Evolutionary conservation across 2,797 vertebrate species (phyloP), one percentile per base, ranked within the genome.

Genomic region (Sebastes elongatus): DNA sequence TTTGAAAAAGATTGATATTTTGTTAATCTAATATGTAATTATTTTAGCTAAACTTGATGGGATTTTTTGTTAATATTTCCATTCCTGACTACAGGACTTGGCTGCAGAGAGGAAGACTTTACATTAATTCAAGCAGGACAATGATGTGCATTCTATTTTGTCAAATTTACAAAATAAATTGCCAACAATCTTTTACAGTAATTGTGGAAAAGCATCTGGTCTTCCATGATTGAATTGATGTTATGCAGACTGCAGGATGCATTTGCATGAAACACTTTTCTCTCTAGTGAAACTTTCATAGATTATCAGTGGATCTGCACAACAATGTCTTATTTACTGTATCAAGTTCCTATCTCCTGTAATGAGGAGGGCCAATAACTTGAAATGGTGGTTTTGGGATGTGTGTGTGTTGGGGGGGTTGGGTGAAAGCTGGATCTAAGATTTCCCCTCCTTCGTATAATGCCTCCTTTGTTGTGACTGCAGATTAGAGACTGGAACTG

Each of bases 401-500:
- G 57, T 69, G 53, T 72, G 71, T 63, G 65, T 42, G 74, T 62
- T 62, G 52, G 18, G 7, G 11, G 18, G 35, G 9, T 27, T 60
- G 66, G 28, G 35, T 82, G 71, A 70, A 70, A 78, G 82, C 63
- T 83, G 76, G 86, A 80, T 89, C 84, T 90, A 63, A 85, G 82
- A 80, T 88, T 88, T 86, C 89, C 75, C 74, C 79, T 42, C 14
- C 84, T 74, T 38, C 5, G n/a, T 23, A 91, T 88, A 92, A 92
- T 59, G 86, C 71, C 81, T 83, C 74, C 88, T 83, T 92, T 91
- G 91, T 91, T 90, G 83, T 69, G 81, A 76, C 94, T 90, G 94
- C 76, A 90, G 91, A 95, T 95, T 92, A 94, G 82, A 91, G 90
- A 93, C 80, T 87, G 89, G 93, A 96, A 94, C 92, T 91, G 84